Evolutionary conservation across 1,140 invertebrate species (phyloP), one percentile per base, ranked within the genome.

Genomic region (Heterodera schachtii): DNA sequence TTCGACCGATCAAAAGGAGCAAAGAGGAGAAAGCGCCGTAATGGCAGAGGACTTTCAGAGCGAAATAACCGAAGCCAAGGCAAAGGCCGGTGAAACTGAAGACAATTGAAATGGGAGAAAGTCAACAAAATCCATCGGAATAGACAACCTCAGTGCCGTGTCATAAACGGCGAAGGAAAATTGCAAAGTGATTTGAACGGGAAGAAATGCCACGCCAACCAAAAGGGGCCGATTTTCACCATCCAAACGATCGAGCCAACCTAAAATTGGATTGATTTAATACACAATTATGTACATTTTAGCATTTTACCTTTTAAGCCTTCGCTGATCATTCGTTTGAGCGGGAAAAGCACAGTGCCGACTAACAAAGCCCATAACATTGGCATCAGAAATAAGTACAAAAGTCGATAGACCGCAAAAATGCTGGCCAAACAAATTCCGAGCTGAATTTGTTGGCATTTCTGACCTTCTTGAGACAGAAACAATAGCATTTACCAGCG

Each of bases 131-230:
- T 49, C 9, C 9, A 8, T 79, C n/a, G n/a, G 0, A 4, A 21
- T 60, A 21, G 21, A 43, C 6, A 78, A 87, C 87, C 88, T 90
- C 60, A 80, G 70, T 11, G 81, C 47, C 9, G 79, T 89, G 7
- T 86, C 86, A 74, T 94, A 94, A 75, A 96, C 91, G 44, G 90
- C 90, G 80, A 96, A 93, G 0, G 95, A 94, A 2, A 93, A 88
- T 82, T 92, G 91, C 87, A 95, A 93, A 16, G 94, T 90, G 81
- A 94, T 90, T 86, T 93, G 92, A 6, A 95, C 83, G 21, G 95
- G 95, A 74, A 95, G 91, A 57, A 94, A 89, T 41, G 93, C 89
- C n/a, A 95, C 83, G 13, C 94, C 94, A 49, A 95, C 90, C 19
- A 90, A 85, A 41, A 93, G 89, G 9, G 92, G 92, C 6, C 91